These are phyloP conservation scores for Scartelaos histophorus DNA, from an alignment of 2,113 vertebrate genomes.

Conservation along the genomic window DNA sequence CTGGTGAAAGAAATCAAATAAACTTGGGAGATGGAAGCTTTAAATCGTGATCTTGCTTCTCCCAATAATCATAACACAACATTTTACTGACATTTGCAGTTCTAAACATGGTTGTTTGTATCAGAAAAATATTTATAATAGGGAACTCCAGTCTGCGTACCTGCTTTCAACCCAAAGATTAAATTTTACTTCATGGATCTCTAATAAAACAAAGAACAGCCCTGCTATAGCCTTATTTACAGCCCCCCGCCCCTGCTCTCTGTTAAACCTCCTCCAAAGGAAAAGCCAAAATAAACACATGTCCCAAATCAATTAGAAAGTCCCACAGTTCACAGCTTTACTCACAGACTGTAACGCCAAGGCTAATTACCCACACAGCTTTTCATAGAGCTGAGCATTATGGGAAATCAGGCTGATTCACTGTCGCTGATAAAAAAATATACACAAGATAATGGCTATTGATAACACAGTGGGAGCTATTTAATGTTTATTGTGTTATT, in stretches of 20 bases:
- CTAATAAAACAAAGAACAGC: neutral
- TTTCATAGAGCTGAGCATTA: conserved; percentile 47
- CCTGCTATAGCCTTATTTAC: conserved; percentile 2
- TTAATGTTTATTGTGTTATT: conserved; percentile 61
- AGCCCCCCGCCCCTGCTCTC: conserved; percentile 20
- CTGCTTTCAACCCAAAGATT: neutral
- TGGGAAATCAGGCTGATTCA: conserved; percentile 53
- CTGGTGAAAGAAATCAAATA: too few species aligned
- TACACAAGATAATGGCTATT: conserved; percentile 26
- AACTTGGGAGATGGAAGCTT: too few species aligned
- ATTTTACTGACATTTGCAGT: neutral
- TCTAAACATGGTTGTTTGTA: neutral
- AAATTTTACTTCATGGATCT: neutral
- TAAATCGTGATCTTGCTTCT: neutral
- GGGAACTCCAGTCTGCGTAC: neutral
- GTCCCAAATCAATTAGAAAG: conserved; percentile 69
- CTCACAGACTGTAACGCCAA: conserved; percentile 42
- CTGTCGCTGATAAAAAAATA: conserved; percentile 38
- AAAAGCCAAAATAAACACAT: conserved; percentile 56
- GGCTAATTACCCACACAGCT: conserved; percentile 61
- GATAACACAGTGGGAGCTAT: conserved; percentile 61
- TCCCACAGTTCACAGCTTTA: conserved; percentile 64
- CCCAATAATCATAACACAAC: neutral
- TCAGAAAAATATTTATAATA: neutral
- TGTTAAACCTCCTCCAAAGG: conserved; percentile 37